Conservation (phyloP, 2,797 vertebrate genomes). For the Lindbergichthys nudifrons region DNA sequence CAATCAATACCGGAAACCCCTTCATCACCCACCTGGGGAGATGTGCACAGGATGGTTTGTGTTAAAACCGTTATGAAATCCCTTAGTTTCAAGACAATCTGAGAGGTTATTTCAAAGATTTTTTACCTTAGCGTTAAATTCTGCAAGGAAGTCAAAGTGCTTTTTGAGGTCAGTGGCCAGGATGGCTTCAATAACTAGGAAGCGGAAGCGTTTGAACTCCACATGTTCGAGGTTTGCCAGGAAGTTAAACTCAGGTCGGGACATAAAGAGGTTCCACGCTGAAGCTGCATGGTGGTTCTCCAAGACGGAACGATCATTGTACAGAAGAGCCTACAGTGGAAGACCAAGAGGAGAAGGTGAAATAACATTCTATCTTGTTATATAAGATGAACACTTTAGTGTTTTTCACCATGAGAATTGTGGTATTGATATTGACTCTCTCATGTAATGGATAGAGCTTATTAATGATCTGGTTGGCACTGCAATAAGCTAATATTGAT, state of each 20-base stretch:
- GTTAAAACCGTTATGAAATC: not conserved
- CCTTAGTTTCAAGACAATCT: too few species aligned
- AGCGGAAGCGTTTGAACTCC: conserved; percentile 99
- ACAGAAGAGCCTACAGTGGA: conserved; percentile 90
- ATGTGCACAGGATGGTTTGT: conserved; percentile 6
- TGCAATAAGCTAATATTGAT: not conserved
- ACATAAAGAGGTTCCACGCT: conserved; percentile 99
- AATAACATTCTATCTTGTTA: not conserved
- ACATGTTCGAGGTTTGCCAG: conserved; percentile 93
- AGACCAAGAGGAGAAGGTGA: not conserved
- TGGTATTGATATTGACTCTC: not conserved
- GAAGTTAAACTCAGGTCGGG: conserved; percentile 95
- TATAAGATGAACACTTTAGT: not conserved
- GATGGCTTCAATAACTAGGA: conserved; percentile 98
- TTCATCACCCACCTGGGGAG: conserved; percentile 91
- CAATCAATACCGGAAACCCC: conserved; percentile 93
- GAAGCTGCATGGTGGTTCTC: conserved; percentile 98
- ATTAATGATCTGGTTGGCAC: not conserved
- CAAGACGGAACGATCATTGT: conserved; percentile 97
- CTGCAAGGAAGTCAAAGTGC: conserved; percentile 97
- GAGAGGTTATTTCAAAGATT: not conserved
- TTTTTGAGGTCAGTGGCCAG: conserved; percentile 98
- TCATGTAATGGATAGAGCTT: not conserved
- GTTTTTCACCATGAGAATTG: not conserved
- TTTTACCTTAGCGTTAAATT: conserved; percentile 96